Evolutionary conservation across 2,888 invertebrate species (phyloP).

Genomic region (Pteria penguin): DNA sequence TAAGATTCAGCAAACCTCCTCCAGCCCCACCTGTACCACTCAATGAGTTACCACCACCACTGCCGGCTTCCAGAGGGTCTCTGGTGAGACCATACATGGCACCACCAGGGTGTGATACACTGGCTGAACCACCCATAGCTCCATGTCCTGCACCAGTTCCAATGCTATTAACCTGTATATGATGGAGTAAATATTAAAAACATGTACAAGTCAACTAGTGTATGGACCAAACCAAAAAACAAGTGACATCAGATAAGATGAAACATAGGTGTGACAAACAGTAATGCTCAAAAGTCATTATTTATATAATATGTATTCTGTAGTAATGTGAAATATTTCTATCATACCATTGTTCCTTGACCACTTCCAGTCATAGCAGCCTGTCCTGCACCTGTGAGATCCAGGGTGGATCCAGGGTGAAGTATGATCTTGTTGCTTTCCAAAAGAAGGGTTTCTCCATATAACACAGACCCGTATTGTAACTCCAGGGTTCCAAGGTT

Average conservation of each 20-base stretch:
- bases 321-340: slow-evolving; percentile 8
- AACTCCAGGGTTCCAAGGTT: slow-evolving; percentile 58
- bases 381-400: slow-evolving; percentile 59
- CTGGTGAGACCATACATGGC: slow-evolving; percentile 55
- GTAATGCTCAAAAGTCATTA: too few relatives aligned
- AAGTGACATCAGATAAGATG: neutral
- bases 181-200: too few relatives aligned
- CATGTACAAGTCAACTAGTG: too few relatives aligned
- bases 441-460: slow-evolving; percentile 54
- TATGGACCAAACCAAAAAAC: neutral
- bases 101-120: slow-evolving; percentile 50
- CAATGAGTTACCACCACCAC: slow-evolving; percentile 61
- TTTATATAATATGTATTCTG: neutral
- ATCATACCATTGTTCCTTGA: slow-evolving; percentile 55
- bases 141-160: slow-evolving; percentile 68
- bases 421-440: slow-evolving; percentile 58
- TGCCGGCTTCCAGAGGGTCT: slow-evolving; percentile 57
- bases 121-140: slow-evolving; percentile 61
- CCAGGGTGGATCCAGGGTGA: slow-evolving; percentile 62
- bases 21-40: slow-evolving; percentile 64
- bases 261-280: too few relatives aligned
- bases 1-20: slow-evolving; percentile 67
- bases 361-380: slow-evolving; percentile 57
- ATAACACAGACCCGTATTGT: slow-evolving; percentile 58
- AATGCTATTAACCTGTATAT: slow-evolving; percentile 24